Conservation (phyloP, 2,888 invertebrate genomes). For the Cancer borealis region DNA sequence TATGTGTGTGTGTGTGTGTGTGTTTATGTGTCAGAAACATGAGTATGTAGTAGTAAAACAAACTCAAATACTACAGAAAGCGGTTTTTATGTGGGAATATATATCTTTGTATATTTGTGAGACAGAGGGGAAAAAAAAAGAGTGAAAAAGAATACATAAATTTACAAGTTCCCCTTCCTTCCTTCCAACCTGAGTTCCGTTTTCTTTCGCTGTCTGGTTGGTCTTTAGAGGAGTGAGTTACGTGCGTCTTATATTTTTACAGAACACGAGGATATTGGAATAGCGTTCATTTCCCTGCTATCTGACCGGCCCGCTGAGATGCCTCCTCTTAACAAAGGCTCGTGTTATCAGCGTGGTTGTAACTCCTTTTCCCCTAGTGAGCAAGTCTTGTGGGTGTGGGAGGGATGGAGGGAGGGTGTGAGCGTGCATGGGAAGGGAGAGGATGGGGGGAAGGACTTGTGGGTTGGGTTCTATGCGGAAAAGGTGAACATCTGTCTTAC, state of each 20-base stretch:
- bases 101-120: neutral
- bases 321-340: neutral
- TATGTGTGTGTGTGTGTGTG: too few relatives aligned
- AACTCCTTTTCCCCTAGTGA: neutral
- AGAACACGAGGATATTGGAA: neutral
- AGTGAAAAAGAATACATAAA: slow-evolving; percentile 6
- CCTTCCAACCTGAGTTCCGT: neutral
- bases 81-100: too few relatives aligned
- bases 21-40: too few relatives aligned
- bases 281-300: neutral
- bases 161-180: neutral
- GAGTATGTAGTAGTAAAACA: too few relatives aligned
- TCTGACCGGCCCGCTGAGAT: neutral
- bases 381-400: neutral
- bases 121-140: neutral
- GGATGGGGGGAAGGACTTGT: too few relatives aligned
- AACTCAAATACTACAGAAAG: too few relatives aligned
- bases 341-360: neutral
- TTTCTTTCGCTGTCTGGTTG: neutral
- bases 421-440: too few relatives aligned
- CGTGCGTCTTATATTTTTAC: neutral
- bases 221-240: neutral
- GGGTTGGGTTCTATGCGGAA: neutral
- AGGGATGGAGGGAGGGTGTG: too few relatives aligned
- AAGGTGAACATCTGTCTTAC: neutral